phyloP scores from a whole-genome alignment of 1,140 invertebrate genomes.

The Drosophila malerkotliana region DNA sequence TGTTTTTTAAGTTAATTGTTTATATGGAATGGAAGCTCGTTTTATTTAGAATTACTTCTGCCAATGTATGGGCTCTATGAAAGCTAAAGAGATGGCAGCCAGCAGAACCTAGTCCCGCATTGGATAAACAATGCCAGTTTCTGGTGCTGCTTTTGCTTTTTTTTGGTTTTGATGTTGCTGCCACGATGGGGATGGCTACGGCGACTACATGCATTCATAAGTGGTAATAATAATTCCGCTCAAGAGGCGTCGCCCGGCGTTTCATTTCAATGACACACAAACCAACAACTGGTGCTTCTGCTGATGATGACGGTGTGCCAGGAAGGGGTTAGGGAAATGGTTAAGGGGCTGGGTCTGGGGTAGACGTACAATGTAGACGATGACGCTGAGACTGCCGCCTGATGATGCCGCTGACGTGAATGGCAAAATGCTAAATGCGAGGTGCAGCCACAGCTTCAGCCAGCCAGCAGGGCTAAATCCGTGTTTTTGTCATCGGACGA shows the following conservation, averaged over 20 bases:
- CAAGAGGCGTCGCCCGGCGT: constrained; percentile 78
- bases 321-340: neutral
- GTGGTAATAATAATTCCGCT: constrained; percentile 83
- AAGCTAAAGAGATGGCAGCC: constrained; percentile 41
- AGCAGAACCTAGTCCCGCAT: constrained; percentile 61
- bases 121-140: constrained; percentile 74
- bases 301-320: constrained; percentile 36
- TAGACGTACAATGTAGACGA: constrained; percentile 2
- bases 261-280: constrained; percentile 83
- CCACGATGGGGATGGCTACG: constrained; percentile 22
- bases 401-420: constrained; percentile 46
- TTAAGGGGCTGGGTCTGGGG: neutral
- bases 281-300: constrained; percentile 54
- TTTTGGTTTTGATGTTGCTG: constrained; percentile 1
- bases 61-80: constrained; percentile 12
- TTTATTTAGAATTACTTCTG: too few species aligned
- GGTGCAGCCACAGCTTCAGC: constrained; percentile 25
- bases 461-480: constrained; percentile 34
- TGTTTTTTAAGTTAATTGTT: too few species aligned
- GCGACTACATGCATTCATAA: constrained; percentile 54
- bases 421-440: constrained; percentile 47
- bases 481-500: constrained; percentile 53
- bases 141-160: neutral
- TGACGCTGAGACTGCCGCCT: constrained; percentile 24
- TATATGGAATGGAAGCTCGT: too few species aligned